These are phyloP conservation scores for Drosophila pseudotalamancana DNA, from an alignment of 2,888 invertebrate genomes.

Conservation along the genomic window DNA sequence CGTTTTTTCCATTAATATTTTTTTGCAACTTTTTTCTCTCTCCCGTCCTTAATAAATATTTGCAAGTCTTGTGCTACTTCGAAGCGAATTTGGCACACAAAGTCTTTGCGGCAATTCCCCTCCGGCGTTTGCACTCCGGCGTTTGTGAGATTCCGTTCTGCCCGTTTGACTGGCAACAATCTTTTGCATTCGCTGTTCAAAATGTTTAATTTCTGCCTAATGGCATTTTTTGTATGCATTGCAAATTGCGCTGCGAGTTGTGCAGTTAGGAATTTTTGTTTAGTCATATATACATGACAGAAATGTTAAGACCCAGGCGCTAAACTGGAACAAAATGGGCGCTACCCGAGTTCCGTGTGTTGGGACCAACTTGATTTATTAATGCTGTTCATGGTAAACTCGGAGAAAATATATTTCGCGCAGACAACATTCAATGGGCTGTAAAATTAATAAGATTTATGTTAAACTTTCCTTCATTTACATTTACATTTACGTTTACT, in stretches of 20 bases:
- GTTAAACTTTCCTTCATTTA: background rate
- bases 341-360: constrained; percentile 16
- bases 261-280: constrained; percentile 43
- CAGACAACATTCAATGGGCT: background rate
- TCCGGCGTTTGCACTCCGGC: constrained; percentile 4
- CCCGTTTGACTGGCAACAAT: constrained; percentile 33
- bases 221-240: constrained; percentile 61
- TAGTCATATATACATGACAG: constrained; percentile 39
- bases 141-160: constrained; percentile 18
- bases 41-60: constrained; percentile 44
- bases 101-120: constrained; percentile 6
- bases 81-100: constrained; percentile 57
- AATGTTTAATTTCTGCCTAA: constrained; percentile 41
- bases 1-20: background rate
- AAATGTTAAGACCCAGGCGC: constrained; percentile 3
- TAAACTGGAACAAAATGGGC: constrained; percentile 41
- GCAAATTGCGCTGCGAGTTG: constrained; percentile 42
- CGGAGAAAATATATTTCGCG: constrained; percentile 1
- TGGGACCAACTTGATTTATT: constrained; percentile 19
- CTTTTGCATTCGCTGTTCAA: constrained; percentile 27
- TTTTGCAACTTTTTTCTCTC: constrained; percentile 7
- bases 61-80: constrained; percentile 59
- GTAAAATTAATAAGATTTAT: background rate
- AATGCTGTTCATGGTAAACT: constrained; percentile 2
- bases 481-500: background rate